Percentiles rank a stretch among this genome's conserved stretches.
Evolutionary conservation across 2,888 invertebrate species (phyloP).

Genomic region (Timema cristinae): DNA sequence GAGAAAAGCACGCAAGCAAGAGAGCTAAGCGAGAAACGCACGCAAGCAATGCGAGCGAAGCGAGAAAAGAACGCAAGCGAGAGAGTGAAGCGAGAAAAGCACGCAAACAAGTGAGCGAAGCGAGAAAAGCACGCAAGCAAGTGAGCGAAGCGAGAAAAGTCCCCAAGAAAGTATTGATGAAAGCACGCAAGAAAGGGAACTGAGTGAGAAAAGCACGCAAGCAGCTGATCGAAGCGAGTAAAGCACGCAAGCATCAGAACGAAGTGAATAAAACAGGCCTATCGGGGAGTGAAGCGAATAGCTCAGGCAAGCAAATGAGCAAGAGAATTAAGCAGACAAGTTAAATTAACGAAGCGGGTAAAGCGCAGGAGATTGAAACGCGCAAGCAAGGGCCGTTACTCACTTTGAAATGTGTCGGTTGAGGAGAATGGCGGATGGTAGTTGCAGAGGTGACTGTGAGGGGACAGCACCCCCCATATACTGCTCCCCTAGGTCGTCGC

Average conservation of each 20-base stretch:
- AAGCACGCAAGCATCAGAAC: not conserved
- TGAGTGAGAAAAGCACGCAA: not conserved
- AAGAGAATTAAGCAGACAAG: not conserved
- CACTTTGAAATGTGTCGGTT: slow-evolving; percentile 33
- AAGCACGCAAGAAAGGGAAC: not conserved
- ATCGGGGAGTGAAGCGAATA: not conserved
- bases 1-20: too few relatives aligned
- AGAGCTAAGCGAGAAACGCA: too few relatives aligned
- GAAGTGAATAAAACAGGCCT: not conserved
- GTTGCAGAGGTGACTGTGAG: slow-evolving; percentile 29
- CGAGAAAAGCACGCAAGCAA: not conserved
- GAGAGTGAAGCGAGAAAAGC: not conserved
- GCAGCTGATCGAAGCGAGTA: not conserved
- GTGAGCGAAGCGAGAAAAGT: not conserved
- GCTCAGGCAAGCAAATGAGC: not conserved
- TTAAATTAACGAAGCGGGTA: not conserved
- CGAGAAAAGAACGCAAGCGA: not conserved
- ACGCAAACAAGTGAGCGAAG: not conserved
- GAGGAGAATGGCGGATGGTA: slow-evolving; percentile 32
- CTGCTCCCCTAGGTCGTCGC: slow-evolving; percentile 22
- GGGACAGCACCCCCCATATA: slow-evolving; percentile 26
- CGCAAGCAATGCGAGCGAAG: not conserved
- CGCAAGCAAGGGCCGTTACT: slow-evolving; percentile 16
- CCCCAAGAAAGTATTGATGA: not conserved
- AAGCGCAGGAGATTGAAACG: not conserved